Percentiles rank a stretch among this genome's conserved stretches.
Conservation (phyloP, 2,888 invertebrate species). For the Amorpha juglandis region DNA sequence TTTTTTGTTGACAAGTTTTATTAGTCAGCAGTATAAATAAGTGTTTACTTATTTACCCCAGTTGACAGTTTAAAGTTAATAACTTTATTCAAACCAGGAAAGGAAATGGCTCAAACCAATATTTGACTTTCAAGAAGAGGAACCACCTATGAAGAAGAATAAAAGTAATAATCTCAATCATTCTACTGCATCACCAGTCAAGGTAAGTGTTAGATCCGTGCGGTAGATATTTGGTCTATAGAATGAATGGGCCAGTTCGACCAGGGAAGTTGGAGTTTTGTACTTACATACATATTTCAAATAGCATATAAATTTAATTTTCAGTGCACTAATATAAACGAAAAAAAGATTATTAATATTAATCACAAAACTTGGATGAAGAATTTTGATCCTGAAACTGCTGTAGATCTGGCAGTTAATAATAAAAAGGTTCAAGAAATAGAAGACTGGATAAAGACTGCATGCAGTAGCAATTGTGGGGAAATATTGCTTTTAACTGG, state of each 20-base stretch:
- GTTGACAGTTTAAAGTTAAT: background rate
- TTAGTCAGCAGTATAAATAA: no score
- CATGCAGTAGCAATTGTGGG: slow-evolving; percentile 56
- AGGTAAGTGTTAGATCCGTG: slow-evolving; percentile 18
- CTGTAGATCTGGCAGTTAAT: slow-evolving; percentile 89
- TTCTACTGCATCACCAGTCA: slow-evolving; percentile 19
- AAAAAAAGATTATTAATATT: slow-evolving; percentile 36
- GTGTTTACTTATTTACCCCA: no score
- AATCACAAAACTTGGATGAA: slow-evolving; percentile 84
- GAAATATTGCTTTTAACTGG: slow-evolving; percentile 90
- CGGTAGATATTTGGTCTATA: no score
- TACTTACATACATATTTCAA: no score
- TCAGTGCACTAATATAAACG: slow-evolving; percentile 13
- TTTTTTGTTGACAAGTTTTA: no score
- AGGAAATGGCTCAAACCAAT: slow-evolving; percentile 74
- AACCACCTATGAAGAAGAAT: slow-evolving; percentile 47
- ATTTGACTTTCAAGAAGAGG: slow-evolving; percentile 67
- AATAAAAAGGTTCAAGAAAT: slow-evolving; percentile 90
- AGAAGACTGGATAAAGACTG: slow-evolving; percentile 86
- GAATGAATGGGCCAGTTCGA: background rate
- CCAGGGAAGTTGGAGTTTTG: background rate
- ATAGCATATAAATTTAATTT: background rate
- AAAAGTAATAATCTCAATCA: slow-evolving; percentile 38
- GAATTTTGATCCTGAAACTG: slow-evolving; percentile 82
- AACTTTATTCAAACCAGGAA: slow-evolving; percentile 45